phyloP scores from a whole-genome alignment of 2,797 vertebrate species.

The Carcharodon carcharias region DNA sequence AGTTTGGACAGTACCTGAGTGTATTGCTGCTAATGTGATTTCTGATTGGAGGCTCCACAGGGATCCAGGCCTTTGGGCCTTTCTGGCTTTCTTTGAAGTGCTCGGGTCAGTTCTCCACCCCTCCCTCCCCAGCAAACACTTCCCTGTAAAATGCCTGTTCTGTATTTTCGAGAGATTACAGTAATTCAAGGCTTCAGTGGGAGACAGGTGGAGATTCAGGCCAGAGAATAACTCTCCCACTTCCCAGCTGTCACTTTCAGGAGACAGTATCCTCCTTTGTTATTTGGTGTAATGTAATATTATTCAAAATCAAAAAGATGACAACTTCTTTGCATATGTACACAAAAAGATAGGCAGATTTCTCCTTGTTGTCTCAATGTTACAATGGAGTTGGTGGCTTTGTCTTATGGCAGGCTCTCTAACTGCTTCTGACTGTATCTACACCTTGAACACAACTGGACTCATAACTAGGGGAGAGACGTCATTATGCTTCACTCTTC shows the following conservation, averaged over 20 bases:
- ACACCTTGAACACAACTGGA: neutral
- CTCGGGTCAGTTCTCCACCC: neutral
- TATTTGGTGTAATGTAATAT: neutral
- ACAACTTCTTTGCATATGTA: neutral
- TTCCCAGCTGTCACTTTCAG: neutral
- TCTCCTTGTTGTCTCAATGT: neutral
- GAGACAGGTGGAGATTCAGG: neutral
- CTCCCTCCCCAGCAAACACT: neutral
- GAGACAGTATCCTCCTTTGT: constrained; percentile 17
- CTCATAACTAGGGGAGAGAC: neutral
- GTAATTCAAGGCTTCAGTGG: neutral
- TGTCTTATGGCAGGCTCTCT: neutral
- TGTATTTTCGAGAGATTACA: neutral
- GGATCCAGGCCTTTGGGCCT: neutral
- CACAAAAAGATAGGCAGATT: neutral
- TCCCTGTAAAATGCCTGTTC: neutral
- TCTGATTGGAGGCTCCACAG: neutral
- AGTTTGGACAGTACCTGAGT: neutral
- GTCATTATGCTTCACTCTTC: neutral
- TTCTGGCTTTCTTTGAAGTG: neutral
- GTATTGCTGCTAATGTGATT: neutral
- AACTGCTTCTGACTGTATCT: neutral
- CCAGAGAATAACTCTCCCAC: neutral
- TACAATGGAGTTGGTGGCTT: neutral
- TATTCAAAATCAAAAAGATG: neutral